These are phyloP conservation scores for Cheilosia vulpina DNA, from an alignment of 2,888 invertebrate species.

Conservation along the genomic window DNA sequence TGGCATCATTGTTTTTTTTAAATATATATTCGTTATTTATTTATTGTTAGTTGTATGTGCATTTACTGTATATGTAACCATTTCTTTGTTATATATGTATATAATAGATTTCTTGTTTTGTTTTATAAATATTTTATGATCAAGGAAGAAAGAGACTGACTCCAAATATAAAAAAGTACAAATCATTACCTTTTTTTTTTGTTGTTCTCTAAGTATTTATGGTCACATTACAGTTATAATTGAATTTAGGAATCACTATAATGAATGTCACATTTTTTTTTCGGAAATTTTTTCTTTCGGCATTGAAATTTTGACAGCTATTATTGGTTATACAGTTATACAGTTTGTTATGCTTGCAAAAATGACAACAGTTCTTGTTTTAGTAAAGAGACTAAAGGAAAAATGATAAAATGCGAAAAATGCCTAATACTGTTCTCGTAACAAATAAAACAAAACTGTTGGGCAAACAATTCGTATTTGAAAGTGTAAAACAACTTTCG, in stretches of 20 bases:
- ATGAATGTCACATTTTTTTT: constrained; percentile 22
- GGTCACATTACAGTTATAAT: constrained; percentile 36
- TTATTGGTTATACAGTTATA: constrained; percentile 7
- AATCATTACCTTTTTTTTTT: constrained; percentile 8
- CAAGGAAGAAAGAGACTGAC: constrained; percentile 12
- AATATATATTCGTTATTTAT: constrained; percentile 28
- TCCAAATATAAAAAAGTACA: constrained; percentile 44
- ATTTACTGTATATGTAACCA: constrained; percentile 11
- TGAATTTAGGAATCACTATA: constrained; percentile 35
- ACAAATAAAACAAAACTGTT: constrained; percentile 19
- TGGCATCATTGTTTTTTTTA: background rate
- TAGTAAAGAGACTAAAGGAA: background rate
- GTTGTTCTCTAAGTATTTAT: constrained; percentile 1
- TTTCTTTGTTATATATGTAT: constrained; percentile 3
- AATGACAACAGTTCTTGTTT: constrained; percentile 5
- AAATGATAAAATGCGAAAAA: constrained; percentile 43
- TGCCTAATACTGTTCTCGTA: constrained; percentile 55
- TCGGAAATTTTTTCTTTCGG: background rate
- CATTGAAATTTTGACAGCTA: constrained; percentile 1
- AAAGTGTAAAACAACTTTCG: constrained; percentile 5
- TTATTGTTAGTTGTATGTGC: constrained; percentile 14
- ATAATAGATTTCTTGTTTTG: background rate
- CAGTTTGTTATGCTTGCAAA: constrained; percentile 11
- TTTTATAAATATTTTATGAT: background rate
- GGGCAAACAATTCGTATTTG: constrained; percentile 19